A percentile compares a stretch with the other conserved stretches of the same genome.
phyloP scores from a whole-genome alignment of 2,888 invertebrate species.

The Pterostichus madidus region DNA sequence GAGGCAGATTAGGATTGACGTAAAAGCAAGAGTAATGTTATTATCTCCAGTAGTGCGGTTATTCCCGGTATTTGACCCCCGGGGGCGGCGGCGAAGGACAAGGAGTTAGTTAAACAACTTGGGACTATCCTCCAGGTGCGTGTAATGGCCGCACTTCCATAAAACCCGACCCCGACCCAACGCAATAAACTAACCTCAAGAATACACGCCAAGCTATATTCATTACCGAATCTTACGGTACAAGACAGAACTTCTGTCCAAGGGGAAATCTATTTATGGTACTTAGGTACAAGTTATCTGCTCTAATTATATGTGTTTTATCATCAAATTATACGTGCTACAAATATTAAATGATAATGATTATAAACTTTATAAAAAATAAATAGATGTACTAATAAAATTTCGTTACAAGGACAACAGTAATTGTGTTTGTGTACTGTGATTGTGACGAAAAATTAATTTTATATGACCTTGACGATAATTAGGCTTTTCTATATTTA shows the following conservation, averaged over 20 bases:
- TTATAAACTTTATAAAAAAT: too few species aligned
- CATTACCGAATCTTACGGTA: slow-evolving; percentile 28
- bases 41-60: neutral
- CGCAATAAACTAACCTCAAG: slow-evolving; percentile 43
- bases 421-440: too few species aligned
- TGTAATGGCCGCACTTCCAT: slow-evolving; percentile 6
- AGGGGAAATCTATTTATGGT: too few species aligned
- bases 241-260: neutral
- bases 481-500: too few species aligned
- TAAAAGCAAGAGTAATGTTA: neutral
- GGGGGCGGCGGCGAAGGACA: neutral
- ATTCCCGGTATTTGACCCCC: neutral
- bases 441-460: too few species aligned
- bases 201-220: slow-evolving; percentile 32
- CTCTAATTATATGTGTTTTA: too few species aligned
- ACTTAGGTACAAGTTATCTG: too few species aligned
- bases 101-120: slow-evolving; percentile 30
- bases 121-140: slow-evolving; percentile 34
- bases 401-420: too few species aligned
- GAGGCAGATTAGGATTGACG: slow-evolving; percentile 29
- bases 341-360: too few species aligned
- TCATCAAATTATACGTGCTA: too few species aligned
- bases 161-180: slow-evolving; percentile 21
- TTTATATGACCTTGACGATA: too few species aligned
- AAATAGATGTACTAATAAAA: too few species aligned